Evolutionary conservation across 1,140 invertebrate species (phyloP).

Genomic region (Diploscapter pachys): DNA sequence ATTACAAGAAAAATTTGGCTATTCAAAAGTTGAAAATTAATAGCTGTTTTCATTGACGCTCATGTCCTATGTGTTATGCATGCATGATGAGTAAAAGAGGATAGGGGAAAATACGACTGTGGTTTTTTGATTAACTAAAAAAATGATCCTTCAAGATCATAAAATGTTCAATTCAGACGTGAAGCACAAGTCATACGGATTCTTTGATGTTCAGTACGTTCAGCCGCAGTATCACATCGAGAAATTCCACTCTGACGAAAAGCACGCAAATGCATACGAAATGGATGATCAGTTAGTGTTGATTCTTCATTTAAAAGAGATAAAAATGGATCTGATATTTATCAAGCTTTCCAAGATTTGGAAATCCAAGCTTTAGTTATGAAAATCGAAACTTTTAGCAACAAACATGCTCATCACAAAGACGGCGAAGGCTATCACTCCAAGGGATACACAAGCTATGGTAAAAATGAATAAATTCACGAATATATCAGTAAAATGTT

Average conservation of each 20-base stretch:
- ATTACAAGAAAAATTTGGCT: too few relatives aligned
- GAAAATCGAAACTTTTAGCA: constrained; percentile 15
- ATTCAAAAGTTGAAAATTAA: too few relatives aligned
- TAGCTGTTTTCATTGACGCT: too few relatives aligned
- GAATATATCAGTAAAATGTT: not conserved
- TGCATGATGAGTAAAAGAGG: too few relatives aligned
- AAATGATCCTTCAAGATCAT: too few relatives aligned
- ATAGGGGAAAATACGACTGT: too few relatives aligned
- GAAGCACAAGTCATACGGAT: constrained; percentile 40
- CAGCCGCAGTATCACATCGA: constrained; percentile 40
- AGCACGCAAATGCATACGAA: constrained; percentile 39
- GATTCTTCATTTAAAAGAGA: too few relatives aligned
- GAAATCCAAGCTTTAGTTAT: constrained; percentile 18
- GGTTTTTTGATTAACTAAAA: too few relatives aligned
- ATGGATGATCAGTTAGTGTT: not conserved
- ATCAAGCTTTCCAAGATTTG: constrained; percentile 9
- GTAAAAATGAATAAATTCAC: not conserved
- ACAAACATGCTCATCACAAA: constrained; percentile 27
- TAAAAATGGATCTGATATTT: too few relatives aligned
- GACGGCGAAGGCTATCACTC: constrained; percentile 7
- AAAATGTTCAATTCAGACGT: constrained; percentile 5
- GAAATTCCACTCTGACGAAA: constrained; percentile 39
- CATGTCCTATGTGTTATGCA: too few relatives aligned
- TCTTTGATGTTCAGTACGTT: constrained; percentile 40
- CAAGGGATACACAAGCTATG: not conserved